phyloP scores from a whole-genome alignment of 2,888 invertebrate genomes.

The Chouioia cunea region DNA sequence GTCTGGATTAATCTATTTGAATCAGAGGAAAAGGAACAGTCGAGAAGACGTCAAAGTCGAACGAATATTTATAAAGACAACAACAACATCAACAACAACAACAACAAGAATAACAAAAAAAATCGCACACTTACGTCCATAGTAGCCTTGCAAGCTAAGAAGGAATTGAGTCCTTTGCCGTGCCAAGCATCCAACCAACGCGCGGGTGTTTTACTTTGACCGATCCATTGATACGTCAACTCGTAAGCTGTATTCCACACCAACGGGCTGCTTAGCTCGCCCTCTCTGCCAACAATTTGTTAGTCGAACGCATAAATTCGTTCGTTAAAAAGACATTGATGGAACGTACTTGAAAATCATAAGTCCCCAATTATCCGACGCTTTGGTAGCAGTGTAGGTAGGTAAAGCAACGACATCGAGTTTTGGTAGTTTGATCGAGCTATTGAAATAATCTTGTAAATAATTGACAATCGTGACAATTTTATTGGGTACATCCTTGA shows the following conservation, averaged over 20 bases:
- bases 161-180: slow-evolving; percentile 83
- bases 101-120: too few species aligned
- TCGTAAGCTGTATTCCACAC: slow-evolving; percentile 80
- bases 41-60: too few species aligned
- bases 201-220: slow-evolving; percentile 80
- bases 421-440: slow-evolving; percentile 76
- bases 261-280: slow-evolving; percentile 76
- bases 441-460: slow-evolving; percentile 75
- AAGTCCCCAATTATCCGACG: slow-evolving; percentile 85
- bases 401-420: slow-evolving; percentile 83
- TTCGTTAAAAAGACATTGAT: too few species aligned
- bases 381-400: slow-evolving; percentile 77
- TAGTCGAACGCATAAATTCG: too few species aligned
- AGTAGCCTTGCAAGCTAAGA: slow-evolving; percentile 80
- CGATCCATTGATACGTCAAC: slow-evolving; percentile 84
- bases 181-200: slow-evolving; percentile 84
- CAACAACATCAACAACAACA: too few species aligned
- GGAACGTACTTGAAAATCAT: slow-evolving; percentile 79
- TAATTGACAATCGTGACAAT: slow-evolving; percentile 73
- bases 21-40: too few species aligned
- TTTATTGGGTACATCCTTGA: slow-evolving; percentile 74
- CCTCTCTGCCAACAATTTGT: slow-evolving; percentile 73
- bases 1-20: slow-evolving; percentile 75
- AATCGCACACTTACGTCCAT: slow-evolving; percentile 77
- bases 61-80: too few species aligned